Base-by-base conservation (phyloP, 2,113 vertebrate species). In the Chaetodon auriga region DNA sequence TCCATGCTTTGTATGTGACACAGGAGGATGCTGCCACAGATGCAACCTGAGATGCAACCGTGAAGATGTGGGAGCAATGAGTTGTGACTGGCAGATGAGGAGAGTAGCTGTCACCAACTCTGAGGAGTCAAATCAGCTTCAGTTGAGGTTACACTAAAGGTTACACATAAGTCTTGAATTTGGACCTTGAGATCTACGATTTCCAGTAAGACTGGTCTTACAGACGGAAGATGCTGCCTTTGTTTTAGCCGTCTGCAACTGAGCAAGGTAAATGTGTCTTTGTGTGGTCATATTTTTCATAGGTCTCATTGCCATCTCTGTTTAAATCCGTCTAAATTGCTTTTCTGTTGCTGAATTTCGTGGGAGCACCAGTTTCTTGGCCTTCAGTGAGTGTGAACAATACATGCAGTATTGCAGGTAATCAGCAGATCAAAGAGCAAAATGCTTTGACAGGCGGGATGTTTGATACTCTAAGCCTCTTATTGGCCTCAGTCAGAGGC, bases 41-140 rank as follows among this genome's bases (percentile, higher is more conserved):
- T 82, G 90, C 75, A 94, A 94, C 87, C 65, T 70, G 90, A 94
- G 85, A 90, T 41, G 64, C 54, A 23, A 35, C 58, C 72, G 11
- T 69, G 72, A 77, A 86, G 74, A 78, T 87, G 74, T 74, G 18
- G 57, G 84, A 77, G 38, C 62, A 48, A 41, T 68, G 61, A 72
- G 55, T 14, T 61, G 68, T 71, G 78, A 68, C 55, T 38, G 57
- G 55, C 23, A 62, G 55, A 65, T 48, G 55, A 71, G 35, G 60
- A 68, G 30, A 70, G 19, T 11, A 21, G 54, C 48, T 78, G 72
- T 74, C 73, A 60, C 38, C 69, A 61, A 1, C 55, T 30, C 30
- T n/a, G 19, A 58, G 54, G 46, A 68, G 63, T 61, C 11, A 15
- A 66, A 53, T 35, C n/a, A 11, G 38, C 62, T 72, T 30, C 43